A percentile compares a stretch with the other conserved stretches of the same genome.
Conservation (phyloP, 2,797 vertebrate species). For the Cuniculus paca region DNA sequence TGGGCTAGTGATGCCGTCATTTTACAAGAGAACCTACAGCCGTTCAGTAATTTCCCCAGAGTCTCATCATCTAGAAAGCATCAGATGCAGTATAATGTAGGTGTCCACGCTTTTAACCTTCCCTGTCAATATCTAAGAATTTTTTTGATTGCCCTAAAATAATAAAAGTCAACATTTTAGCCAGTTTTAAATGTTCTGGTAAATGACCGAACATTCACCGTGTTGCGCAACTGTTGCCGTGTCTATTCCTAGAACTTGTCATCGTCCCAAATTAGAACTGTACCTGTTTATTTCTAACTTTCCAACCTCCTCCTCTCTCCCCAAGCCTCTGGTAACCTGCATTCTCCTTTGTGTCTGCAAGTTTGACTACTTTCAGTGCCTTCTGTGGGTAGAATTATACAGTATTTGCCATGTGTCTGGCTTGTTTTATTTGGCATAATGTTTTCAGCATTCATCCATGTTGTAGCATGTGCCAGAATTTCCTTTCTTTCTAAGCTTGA, state of each 20-base stretch:
- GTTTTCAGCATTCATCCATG: not conserved
- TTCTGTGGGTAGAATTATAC: not conserved
- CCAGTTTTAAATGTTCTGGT: not conserved
- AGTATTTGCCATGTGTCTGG: not conserved
- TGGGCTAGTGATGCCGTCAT: not conserved
- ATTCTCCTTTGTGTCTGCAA: not conserved
- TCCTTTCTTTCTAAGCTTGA: not conserved
- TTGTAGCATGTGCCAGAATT: not conserved
- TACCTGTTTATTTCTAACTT: not conserved
- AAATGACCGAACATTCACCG: not conserved
- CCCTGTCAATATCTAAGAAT: not conserved
- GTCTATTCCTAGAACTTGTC: not conserved
- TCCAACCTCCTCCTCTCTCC: accelerated
- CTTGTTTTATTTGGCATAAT: not conserved
- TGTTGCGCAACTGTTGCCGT: not conserved
- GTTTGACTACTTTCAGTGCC: not conserved
- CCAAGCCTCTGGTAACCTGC: not conserved
- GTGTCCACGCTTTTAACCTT: not conserved
- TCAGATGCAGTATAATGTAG: not conserved
- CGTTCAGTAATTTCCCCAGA: not conserved
- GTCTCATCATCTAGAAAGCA: not conserved
- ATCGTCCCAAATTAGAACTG: not conserved
- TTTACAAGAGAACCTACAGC: not conserved
- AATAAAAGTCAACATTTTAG: not conserved
- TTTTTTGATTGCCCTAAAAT: not conserved